Percentiles rank a stretch among this genome's conserved stretches.
phyloP scores from a whole-genome alignment of 2,888 invertebrate genomes.

The Lycophotia porphyrea region DNA sequence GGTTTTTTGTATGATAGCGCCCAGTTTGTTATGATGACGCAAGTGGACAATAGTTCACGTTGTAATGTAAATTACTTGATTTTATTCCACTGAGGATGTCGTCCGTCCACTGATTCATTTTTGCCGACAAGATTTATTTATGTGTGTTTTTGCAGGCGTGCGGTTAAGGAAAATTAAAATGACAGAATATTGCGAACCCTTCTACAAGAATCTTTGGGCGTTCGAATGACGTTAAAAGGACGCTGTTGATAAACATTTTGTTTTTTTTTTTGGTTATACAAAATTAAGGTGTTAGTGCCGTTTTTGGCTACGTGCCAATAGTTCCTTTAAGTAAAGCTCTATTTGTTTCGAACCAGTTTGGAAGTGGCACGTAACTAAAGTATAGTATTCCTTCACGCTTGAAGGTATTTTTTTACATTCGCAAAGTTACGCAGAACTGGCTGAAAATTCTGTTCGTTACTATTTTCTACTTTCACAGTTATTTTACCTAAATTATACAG shows the following conservation, averaged over 20 bases:
- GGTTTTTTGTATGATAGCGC: background rate
- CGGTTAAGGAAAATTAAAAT: background rate
- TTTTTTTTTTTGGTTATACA: background rate
- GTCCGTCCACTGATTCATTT: conserved; percentile 28
- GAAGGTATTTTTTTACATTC: no score
- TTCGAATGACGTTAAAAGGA: background rate
- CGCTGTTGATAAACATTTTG: background rate
- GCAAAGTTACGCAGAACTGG: no score
- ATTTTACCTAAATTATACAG: no score
- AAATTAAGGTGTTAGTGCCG: background rate
- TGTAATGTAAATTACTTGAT: conserved; percentile 27
- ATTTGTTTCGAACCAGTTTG: background rate
- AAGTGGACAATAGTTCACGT: conserved; percentile 28
- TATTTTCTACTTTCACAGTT: no score
- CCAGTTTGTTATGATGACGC: conserved; percentile 17
- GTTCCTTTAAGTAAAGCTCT: background rate
- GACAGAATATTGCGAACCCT: background rate
- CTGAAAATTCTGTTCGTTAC: no score
- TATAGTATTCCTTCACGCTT: no score
- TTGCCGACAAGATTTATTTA: background rate
- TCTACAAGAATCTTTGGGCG: background rate
- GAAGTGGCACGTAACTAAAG: background rate
- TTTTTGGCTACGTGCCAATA: background rate
- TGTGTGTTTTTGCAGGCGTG: background rate
- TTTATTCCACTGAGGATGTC: conserved; percentile 24